Base-by-base conservation (phyloP, 1,140 invertebrate species). In the Mercenaria mercenaria region DNA sequence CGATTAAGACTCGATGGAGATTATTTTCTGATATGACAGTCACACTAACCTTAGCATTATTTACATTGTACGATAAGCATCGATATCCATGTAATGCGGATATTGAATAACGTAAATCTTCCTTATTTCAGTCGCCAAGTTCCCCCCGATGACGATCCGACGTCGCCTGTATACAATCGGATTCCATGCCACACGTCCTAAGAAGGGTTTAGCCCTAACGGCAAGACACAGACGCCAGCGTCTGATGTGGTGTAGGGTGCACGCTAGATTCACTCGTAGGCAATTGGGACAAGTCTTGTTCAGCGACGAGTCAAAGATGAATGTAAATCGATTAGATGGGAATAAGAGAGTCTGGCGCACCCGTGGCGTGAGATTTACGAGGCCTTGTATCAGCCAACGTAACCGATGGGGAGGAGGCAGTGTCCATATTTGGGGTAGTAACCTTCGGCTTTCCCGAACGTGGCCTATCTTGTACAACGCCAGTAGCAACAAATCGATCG, bases 391-490 rank as follows among this genome's bases (percentile, higher is more conserved):
- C 11, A n/a, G n/a, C 23, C 11, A 26, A 72, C n/a, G 4, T 72
- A 34, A 72, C 69, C 32, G 69, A 15, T 72, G 69, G 34, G 69
- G 69, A 13, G 69, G 69, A 20, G 69, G 39, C 8, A 39, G 32
- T 11, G 69, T 72, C 3, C 69, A 72, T 72, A n/a, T 72, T 6
- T 72, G 69, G 69, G 69, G n/a, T n/a, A n/a, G n/a, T n/a, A n/a
- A n/a, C n/a, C n/a, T n/a, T 8, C n/a, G 61, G 61, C n/a, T n/a
- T n/a, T n/a, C n/a, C n/a, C n/a, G n/a, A n/a, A n/a, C n/a, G n/a
- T n/a, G n/a, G n/a, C n/a, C n/a, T n/a, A n/a, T n/a, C n/a, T n/a
- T n/a, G n/a, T n/a, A n/a, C n/a, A n/a, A n/a, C n/a, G n/a, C n/a
- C n/a, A n/a, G n/a, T n/a, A n/a, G n/a, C n/a, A n/a, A n/a, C n/a